Percentiles rank a stretch among this genome's conserved stretches.
phyloP scores from a whole-genome alignment of 2,113 vertebrate species.

The Perca flavescens region DNA sequence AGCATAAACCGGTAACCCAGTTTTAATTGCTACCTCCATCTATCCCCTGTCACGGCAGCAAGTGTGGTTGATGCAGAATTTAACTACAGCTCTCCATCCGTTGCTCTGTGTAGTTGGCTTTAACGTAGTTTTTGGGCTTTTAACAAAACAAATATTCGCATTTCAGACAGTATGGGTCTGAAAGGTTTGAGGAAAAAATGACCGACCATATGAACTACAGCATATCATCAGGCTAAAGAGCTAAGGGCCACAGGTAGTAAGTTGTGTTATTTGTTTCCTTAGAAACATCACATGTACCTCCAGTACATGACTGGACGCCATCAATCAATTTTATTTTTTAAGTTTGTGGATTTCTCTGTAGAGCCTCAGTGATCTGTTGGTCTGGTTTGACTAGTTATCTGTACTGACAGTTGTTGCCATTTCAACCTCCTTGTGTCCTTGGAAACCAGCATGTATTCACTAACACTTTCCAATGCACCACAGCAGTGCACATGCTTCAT shows the following conservation, averaged over 20 bases:
- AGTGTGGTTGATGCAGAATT: slow-evolving; percentile 69
- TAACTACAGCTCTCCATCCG: slow-evolving; percentile 56
- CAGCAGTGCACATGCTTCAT: background rate
- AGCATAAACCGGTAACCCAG: slow-evolving; percentile 85
- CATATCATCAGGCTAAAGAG: background rate
- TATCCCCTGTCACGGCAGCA: slow-evolving; percentile 78
- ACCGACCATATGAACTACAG: background rate
- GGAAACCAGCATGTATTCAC: slow-evolving; percentile 49
- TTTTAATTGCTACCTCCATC: slow-evolving; percentile 86
- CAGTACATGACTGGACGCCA: background rate
- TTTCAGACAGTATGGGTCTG: background rate
- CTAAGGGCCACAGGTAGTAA: background rate
- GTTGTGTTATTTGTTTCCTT: background rate
- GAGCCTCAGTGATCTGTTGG: background rate
- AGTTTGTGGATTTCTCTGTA: background rate
- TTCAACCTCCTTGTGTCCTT: slow-evolving; percentile 56
- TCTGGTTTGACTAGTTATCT: slow-evolving; percentile 53
- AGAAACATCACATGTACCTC: background rate
- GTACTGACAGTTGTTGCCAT: slow-evolving; percentile 42
- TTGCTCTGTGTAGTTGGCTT: slow-evolving; percentile 18
- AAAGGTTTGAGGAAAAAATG: background rate
- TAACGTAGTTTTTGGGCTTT: background rate
- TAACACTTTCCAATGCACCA: slow-evolving; percentile 16
- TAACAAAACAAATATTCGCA: background rate
- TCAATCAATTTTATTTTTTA: background rate